A percentile compares a stretch with the other conserved stretches of the same genome.
phyloP scores from a whole-genome alignment of 2,888 invertebrate species.

The Punctoribates punctum region DNA sequence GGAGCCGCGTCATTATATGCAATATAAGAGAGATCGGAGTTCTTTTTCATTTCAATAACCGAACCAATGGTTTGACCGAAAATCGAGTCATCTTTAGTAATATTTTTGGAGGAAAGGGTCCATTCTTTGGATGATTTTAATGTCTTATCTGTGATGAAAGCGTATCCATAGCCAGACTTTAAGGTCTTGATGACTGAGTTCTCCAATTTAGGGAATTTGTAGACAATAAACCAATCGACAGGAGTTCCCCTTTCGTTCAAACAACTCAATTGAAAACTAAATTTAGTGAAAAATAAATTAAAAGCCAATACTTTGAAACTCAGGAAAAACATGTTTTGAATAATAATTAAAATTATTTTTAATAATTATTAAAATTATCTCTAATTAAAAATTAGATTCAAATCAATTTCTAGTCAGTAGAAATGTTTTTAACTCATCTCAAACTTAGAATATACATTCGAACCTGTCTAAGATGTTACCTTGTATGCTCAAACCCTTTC shows the following conservation, averaged over 20 bases:
- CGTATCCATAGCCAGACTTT: constrained; percentile 65
- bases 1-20: constrained; percentile 87
- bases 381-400: too few relatives aligned
- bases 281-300: neutral
- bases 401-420: too few relatives aligned
- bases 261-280: constrained; percentile 51
- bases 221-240: constrained; percentile 64
- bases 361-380: too few relatives aligned
- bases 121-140: constrained; percentile 1
- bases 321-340: too few relatives aligned
- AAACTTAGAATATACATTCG: too few relatives aligned
- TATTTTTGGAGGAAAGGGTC: constrained; percentile 24
- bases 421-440: too few relatives aligned
- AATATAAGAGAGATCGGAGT: constrained; percentile 55
- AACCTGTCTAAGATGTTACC: too few relatives aligned
- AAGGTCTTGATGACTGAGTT: constrained; percentile 49
- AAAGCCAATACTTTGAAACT: too few relatives aligned
- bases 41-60: constrained; percentile 20
- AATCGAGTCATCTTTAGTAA: constrained; percentile 37
- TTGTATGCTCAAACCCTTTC: too few relatives aligned
- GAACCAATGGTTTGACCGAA: constrained; percentile 39
- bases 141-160: constrained; percentile 58
- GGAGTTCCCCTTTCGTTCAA: constrained; percentile 63
- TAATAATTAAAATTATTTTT: too few relatives aligned
- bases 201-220: constrained; percentile 47